These are phyloP conservation scores for Serilophus lunatus DNA, from an alignment of 2,113 vertebrate genomes.

Conservation along the genomic window DNA sequence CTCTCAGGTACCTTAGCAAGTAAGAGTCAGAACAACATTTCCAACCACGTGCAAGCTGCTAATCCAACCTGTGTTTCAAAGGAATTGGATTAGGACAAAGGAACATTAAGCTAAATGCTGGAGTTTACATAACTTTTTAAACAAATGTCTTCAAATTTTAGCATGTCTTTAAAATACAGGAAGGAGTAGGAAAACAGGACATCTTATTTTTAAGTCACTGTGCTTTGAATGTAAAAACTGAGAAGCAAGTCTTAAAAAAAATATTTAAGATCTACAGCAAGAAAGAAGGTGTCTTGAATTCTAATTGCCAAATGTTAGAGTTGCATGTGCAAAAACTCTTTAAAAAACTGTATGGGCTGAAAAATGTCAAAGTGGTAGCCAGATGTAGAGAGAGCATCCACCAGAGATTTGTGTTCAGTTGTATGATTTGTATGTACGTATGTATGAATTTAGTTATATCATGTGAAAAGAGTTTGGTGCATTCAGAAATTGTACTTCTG, in stretches of 20 bases:
- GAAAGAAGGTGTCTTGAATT: not conserved
- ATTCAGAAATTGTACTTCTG: not conserved
- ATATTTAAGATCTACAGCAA: not conserved
- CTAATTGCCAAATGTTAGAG: not conserved
- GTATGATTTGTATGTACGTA: not conserved
- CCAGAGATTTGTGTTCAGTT: not conserved
- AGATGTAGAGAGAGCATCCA: not conserved
- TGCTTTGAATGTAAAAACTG: not conserved
- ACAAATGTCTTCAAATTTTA: not conserved
- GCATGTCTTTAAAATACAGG: not conserved
- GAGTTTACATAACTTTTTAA: not conserved
- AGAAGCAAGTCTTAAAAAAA: not conserved
- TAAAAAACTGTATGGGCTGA: not conserved
- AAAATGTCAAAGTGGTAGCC: not conserved
- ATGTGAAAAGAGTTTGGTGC: not conserved
- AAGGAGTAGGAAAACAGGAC: not conserved
- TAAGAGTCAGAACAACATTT: not conserved
- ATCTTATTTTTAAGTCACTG: not conserved
- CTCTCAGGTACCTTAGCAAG: not conserved
- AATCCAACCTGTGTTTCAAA: not conserved
- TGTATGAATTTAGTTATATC: slow-evolving; percentile 15
- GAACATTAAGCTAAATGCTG: not conserved
- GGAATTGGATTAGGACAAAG: not conserved
- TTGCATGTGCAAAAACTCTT: not conserved
- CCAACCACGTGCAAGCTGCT: not conserved